Evolutionary conservation across 2,888 invertebrate genomes (phyloP), one percentile per base, ranked within the genome.

Genomic region (Caenorhabditis afra): DNA sequence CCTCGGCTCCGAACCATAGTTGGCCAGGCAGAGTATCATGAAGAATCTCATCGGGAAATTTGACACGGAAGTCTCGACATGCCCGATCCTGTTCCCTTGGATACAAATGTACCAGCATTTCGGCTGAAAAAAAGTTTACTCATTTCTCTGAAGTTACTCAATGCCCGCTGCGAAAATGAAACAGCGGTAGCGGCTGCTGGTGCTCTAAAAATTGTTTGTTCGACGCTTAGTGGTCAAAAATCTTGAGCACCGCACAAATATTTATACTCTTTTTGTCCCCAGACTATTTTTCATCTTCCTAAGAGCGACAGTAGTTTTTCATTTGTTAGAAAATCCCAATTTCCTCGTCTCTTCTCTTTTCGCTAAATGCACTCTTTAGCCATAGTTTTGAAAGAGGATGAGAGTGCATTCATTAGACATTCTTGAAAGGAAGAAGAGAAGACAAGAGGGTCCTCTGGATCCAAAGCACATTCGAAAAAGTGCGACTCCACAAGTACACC

Each of bases 1-100:
- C 95, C 94, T 99, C 99, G 73, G 98, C 98, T 18, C 98, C 98
- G 91, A 99, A 99, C 99, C 99, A 99, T 52, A 99, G 93, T 92
- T 99, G 98, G 0, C 98, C 98, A 45, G 97, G 96, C 79, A 99
- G 92, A 92, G 96, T 97, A 91, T 99, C 98, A 91, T 97, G 97
- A 85, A 98, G 93, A 12, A 99, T 96, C 91, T 99, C 98, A 91
- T 99, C 99, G 0, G 98, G 98, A 90, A 98, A 99, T 92, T 99
- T 99, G 73, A 96, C 96, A 57, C 98, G 93, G 92, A 97, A 99
- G 88, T 97, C 97, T 52, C 98, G 93, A 84, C 88, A 86, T 14
- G 90, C 90, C 7, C 90, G 83, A 16, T 90, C 89, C 22, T 81
- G 71, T 53, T 90, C 90, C 23, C 81, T 66, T 14, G 90, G 90